Conservation (phyloP, 1,140 invertebrate species). For the Onthophagus taurus region DNA sequence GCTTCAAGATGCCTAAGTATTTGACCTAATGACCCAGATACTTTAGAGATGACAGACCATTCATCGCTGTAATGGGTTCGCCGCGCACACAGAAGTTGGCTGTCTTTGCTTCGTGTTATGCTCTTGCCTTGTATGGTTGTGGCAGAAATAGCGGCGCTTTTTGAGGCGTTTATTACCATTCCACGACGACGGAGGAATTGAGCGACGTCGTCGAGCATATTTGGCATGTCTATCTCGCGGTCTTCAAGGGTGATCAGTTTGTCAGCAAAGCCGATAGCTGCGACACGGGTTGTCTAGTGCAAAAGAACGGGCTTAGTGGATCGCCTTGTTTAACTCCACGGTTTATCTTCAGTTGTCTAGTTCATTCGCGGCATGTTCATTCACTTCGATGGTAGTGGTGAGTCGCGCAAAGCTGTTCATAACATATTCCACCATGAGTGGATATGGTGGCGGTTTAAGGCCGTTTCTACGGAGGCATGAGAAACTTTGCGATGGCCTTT, state of each 20-base stretch:
- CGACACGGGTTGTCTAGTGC: conserved; percentile 29
- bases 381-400: conserved; percentile 21
- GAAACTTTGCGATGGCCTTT: conserved; percentile 32
- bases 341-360: conserved; percentile 21
- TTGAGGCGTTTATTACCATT: background rate
- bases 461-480: conserved; percentile 23
- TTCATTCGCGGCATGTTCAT: conserved; percentile 11
- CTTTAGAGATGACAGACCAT: background rate
- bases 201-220: background rate
- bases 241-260: conserved; percentile 24
- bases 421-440: too few species aligned
- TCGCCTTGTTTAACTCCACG: conserved; percentile 45
- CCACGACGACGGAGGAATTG: conserved; percentile 13
- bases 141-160: background rate
- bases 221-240: background rate
- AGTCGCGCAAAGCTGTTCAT: too few species aligned
- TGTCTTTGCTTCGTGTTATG: background rate
- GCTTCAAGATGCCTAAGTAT: background rate
- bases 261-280: conserved; percentile 27
- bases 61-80: background rate
- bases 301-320: conserved; percentile 40
- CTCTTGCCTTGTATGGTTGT: background rate
- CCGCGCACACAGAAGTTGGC: background rate
- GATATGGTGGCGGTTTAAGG: too few species aligned
- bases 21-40: conserved; percentile 6